Percentiles rank a stretch among this genome's conserved stretches.
These are phyloP conservation scores for Hydrolagus colliei DNA, from an alignment of 2,797 vertebrate species.

Conservation along the genomic window DNA sequence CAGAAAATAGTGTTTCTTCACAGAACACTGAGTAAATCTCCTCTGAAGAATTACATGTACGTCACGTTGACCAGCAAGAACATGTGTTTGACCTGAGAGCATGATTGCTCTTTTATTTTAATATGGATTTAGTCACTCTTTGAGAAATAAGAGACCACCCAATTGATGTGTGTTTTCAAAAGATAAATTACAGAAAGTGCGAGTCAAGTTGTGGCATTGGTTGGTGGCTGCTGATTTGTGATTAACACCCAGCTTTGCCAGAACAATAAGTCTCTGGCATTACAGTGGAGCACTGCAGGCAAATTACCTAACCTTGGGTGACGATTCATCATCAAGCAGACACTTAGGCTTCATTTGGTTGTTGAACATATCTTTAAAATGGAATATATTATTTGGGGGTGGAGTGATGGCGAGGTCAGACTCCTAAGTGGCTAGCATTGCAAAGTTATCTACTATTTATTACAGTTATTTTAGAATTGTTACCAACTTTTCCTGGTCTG, in stretches of 20 bases:
- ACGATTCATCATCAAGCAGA: neutral
- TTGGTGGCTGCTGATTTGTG: neutral
- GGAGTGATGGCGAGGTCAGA: too few species aligned
- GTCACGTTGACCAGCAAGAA: too few species aligned
- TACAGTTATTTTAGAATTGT: too few species aligned
- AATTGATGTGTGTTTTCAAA: neutral
- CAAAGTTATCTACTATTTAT: too few species aligned
- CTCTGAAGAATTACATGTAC: too few species aligned
- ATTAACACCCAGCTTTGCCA: neutral
- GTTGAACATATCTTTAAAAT: neutral
- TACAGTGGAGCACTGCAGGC: neutral
- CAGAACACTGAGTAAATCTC: too few species aligned
- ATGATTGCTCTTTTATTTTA: neutral
- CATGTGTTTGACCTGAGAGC: too few species aligned
- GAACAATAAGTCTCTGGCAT: neutral
- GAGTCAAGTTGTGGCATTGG: neutral
- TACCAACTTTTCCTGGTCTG: too few species aligned
- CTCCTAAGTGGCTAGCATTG: too few species aligned
- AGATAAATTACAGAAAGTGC: neutral
- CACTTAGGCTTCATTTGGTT: slow-evolving; percentile 1
- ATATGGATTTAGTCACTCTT: neutral
- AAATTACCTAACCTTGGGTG: neutral
- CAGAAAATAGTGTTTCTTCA: too few species aligned
- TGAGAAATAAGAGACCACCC: neutral
- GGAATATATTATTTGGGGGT: too few species aligned